Conservation (phyloP, 1,140 invertebrate species). For the Octopus bimaculoides region DNA sequence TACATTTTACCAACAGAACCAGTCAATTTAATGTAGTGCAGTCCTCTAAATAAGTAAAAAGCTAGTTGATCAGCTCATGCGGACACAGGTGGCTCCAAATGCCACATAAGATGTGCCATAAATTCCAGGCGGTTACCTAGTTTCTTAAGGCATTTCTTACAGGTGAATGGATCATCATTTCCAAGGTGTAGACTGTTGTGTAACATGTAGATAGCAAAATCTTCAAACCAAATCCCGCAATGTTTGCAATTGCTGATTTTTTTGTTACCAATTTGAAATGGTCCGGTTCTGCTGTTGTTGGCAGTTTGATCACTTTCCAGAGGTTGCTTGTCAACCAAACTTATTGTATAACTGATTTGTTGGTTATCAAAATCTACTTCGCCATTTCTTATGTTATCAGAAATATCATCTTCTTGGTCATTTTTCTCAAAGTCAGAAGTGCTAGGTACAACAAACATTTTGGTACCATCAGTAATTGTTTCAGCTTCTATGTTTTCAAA, state of each 20-base stretch:
- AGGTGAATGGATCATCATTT: slow-evolving; percentile 46
- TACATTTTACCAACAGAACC: too few relatives aligned
- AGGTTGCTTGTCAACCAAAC: slow-evolving; percentile 8
- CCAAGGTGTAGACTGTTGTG: slow-evolving; percentile 44
- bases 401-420: not conserved
- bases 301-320: not conserved
- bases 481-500: slow-evolving; percentile 13
- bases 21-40: too few relatives aligned
- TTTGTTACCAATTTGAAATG: slow-evolving; percentile 18
- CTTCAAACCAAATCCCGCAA: slow-evolving; percentile 48
- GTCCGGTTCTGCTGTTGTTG: not conserved
- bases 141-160: slow-evolving; percentile 44
- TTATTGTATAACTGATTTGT: not conserved
- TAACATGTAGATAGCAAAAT: slow-evolving; percentile 43
- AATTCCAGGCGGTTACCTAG: slow-evolving; percentile 56
- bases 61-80: not conserved
- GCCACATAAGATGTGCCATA: slow-evolving; percentile 73
- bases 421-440: not conserved
- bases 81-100: slow-evolving; percentile 61
- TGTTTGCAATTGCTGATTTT: slow-evolving; percentile 39
- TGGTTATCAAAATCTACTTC: not conserved
- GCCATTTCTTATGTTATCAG: not conserved
- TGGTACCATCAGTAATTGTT: slow-evolving; percentile 29
- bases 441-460: slow-evolving; percentile 39
- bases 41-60: not conserved